Evolutionary conservation across 1,140 invertebrate genomes (phyloP), one percentile per base, ranked within the genome.

Genomic region (Spodoptera frugiperda): DNA sequence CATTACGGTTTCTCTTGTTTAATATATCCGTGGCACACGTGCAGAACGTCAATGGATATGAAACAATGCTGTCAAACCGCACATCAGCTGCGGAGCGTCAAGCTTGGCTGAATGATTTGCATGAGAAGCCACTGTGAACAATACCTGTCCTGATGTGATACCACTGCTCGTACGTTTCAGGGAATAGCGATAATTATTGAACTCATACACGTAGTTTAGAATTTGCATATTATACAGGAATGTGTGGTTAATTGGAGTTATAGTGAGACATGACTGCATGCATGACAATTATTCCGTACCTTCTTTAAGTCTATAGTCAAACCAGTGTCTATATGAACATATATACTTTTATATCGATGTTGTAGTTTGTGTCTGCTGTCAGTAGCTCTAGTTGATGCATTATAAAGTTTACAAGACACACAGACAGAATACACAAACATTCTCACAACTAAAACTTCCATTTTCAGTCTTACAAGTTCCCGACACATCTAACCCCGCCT

Each of bases 91-190:
- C 8, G 25, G 25, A 44, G 21, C 51, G 51, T 55, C 51, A 71
- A 46, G 51, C 33, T 33, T 55, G 53, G n/a, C 53, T 61, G 19
- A 25, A 17, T 73, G 71, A 59, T 73, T 73, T 73, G 71, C 71
- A 73, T 73, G 54, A 49, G 57, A 73, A 59, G 39, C 30, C 51
- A 25, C 14, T 53, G 53, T 10, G 33, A 10, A 44, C 61, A 65
- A 65, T 65, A 11, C 10, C 39, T 65, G 17, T 25, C 61, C 17
- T 39, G 59, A 65, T 11, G 61, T 65, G 61, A 65, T 65, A 65
- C 61, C 44, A 21, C 61, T 63, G 33, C 33, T 49, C 2, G 49
- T 65, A 65, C 44, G 9, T 9, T 61, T 61, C 9, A 5, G 8
- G 33, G n/a, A 19, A 44, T 17, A 61, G 6, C n/a, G 30, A 44